These are phyloP conservation scores for Aepyceros melampus DNA, from an alignment of 2,113 vertebrate species.

Conservation along the genomic window DNA sequence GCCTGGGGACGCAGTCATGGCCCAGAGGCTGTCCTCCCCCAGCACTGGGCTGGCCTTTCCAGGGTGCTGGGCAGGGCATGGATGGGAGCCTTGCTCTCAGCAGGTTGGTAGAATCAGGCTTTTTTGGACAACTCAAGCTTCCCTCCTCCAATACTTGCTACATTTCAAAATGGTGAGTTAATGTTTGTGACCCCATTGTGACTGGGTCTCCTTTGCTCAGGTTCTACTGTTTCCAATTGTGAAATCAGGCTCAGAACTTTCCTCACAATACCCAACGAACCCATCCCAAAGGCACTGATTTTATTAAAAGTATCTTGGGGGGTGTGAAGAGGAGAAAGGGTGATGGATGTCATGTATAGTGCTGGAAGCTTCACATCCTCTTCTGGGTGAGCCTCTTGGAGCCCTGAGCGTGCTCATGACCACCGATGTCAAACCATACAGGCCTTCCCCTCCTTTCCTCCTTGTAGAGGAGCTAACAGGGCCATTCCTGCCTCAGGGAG, in stretches of 20 bases:
- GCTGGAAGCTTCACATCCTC: neutral
- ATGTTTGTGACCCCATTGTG: neutral
- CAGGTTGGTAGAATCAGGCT: neutral
- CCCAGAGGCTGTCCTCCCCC: neutral
- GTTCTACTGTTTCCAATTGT: neutral
- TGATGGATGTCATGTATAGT: neutral
- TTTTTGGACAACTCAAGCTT: neutral
- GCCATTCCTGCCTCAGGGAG: neutral
- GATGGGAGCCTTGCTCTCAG: neutral
- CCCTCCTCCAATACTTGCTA: neutral
- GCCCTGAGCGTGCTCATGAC: neutral
- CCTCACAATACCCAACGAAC: neutral
- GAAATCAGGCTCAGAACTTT: neutral
- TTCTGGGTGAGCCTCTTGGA: neutral
- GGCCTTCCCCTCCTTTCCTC: neutral
- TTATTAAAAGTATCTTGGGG: neutral
- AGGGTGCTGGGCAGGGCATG: accelerated
- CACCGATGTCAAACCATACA: neutral
- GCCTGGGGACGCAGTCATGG: neutral
- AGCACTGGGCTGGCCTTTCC: neutral
- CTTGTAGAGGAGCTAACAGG: neutral
- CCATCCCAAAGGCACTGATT: neutral
- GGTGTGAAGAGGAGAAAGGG: neutral
- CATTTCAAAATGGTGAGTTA: neutral
- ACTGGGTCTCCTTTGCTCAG: neutral